Conservation (phyloP, 2,888 invertebrate species). For the Parthenolecanium corni region DNA sequence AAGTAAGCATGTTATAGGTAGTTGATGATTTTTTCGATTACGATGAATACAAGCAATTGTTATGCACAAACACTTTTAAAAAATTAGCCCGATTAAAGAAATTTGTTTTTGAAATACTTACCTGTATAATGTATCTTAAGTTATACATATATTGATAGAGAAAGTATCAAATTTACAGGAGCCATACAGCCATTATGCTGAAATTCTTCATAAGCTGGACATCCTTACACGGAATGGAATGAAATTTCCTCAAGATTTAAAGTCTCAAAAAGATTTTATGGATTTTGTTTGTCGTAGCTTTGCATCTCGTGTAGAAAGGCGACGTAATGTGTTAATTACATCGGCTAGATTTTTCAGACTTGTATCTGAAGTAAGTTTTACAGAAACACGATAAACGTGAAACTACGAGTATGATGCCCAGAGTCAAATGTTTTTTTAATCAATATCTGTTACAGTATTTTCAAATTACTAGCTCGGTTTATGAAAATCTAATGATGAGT, state of each 20-base stretch:
- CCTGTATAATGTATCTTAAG: no score
- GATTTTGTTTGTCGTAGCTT: constrained; percentile 68
- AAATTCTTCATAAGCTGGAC: constrained; percentile 59
- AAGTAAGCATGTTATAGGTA: no score
- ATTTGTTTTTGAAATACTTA: no score
- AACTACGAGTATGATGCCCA: neutral
- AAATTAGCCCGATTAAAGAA: no score
- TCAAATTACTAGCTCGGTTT: constrained; percentile 53
- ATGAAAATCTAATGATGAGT: constrained; percentile 54
- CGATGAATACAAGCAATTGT: no score
- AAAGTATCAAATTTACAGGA: constrained; percentile 44
- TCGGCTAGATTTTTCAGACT: constrained; percentile 63
- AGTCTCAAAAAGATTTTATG: constrained; percentile 67
- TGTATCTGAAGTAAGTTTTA: constrained; percentile 50
- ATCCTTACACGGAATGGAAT: constrained; percentile 41
- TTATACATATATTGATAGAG: no score
- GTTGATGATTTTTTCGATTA: no score
- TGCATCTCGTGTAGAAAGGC: constrained; percentile 57
- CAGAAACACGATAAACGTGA: neutral
- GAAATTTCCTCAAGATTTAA: constrained; percentile 48
- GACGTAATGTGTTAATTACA: constrained; percentile 60
- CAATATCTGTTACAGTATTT: constrained; percentile 43
- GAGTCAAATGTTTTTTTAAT: no score
- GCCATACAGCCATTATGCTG: constrained; percentile 66
- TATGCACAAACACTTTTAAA: no score